Evolutionary conservation across 2,797 vertebrate genomes (phyloP).

Genomic region (Manis pentadactyla): DNA sequence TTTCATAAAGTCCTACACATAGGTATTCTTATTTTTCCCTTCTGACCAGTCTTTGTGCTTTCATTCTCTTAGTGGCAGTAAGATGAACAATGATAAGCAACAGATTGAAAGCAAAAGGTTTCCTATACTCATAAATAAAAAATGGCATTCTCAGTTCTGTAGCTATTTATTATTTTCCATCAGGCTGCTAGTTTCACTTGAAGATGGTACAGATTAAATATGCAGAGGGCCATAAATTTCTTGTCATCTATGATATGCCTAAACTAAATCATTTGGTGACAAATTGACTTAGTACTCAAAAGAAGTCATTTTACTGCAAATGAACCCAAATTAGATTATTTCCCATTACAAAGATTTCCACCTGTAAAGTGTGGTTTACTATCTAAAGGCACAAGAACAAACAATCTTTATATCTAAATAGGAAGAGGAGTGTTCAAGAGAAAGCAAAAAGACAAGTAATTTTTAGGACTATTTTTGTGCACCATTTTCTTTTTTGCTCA

Average conservation of each 20-base stretch:
- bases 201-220: background rate
- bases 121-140: background rate
- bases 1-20: background rate
- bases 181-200: background rate
- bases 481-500: background rate
- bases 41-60: background rate
- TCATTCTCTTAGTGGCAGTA: background rate
- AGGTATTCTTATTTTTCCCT: background rate
- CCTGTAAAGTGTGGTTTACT: background rate
- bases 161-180: conserved; percentile 42
- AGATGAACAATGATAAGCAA: background rate
- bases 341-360: background rate
- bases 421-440: background rate
- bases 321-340: conserved; percentile 8
- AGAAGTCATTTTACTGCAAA: background rate
- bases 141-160: background rate
- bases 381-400: background rate
- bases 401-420: background rate
- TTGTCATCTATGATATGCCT: background rate
- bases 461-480: background rate
- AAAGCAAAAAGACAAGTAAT: background rate
- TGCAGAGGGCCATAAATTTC: background rate
- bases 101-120: background rate
- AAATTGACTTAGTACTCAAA: background rate
- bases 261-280: background rate